phyloP scores from a whole-genome alignment of 2,888 invertebrate genomes.

The Drosophila bunnanda region DNA sequence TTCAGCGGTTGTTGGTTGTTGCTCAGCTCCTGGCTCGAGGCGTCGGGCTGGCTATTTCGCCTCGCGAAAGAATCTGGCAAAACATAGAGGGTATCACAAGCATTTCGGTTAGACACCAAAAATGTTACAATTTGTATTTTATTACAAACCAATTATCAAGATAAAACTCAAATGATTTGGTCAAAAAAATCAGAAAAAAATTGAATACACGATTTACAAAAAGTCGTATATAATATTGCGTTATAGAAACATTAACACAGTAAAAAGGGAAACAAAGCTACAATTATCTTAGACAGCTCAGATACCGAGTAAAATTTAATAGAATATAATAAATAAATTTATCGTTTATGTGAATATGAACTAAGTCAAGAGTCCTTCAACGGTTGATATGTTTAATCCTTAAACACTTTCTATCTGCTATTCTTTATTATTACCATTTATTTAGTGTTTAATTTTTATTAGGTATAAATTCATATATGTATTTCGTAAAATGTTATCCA shows the following conservation, averaged over 20 bases:
- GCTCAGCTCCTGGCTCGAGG: background rate
- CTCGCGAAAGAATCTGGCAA: constrained; percentile 17
- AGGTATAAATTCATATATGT: too few relatives aligned
- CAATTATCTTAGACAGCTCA: background rate
- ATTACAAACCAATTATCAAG: background rate
- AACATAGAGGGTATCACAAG: background rate
- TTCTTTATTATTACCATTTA: too few relatives aligned
- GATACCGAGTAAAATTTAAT: background rate
- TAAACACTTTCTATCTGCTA: too few relatives aligned
- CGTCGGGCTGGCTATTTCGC: constrained; percentile 1
- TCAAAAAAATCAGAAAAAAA: background rate
- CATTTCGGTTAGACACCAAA: background rate
- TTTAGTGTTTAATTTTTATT: too few relatives aligned
- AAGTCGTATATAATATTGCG: too few relatives aligned
- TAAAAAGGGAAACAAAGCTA: background rate
- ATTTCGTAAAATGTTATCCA: too few relatives aligned
- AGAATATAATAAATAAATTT: background rate
- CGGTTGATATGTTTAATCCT: too few relatives aligned
- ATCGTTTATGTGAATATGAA: background rate
- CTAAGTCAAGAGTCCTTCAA: too few relatives aligned
- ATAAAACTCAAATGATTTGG: too few relatives aligned
- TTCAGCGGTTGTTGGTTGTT: constrained; percentile 2
- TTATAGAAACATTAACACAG: too few relatives aligned
- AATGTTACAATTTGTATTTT: background rate
- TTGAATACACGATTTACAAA: too few relatives aligned